Conservation (phyloP, 2,797 vertebrate genomes). For the Mormyrus hasselquistii region DNA sequence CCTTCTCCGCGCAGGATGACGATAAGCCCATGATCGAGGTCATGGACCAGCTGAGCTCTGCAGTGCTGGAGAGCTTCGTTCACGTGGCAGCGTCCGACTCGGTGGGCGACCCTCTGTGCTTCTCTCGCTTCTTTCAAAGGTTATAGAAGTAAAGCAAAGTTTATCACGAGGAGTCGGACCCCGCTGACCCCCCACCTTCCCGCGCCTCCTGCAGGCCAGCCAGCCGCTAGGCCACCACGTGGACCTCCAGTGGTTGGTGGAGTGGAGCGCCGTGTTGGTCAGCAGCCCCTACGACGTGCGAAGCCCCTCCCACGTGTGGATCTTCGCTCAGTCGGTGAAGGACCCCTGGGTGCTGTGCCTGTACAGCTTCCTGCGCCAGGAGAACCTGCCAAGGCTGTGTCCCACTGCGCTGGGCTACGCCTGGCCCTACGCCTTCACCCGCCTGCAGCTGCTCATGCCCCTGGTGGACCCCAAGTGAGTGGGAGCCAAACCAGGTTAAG, state of each 20-base stretch:
- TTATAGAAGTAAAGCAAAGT: neutral
- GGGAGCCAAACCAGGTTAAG: neutral
- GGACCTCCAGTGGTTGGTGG: constrained; percentile 95
- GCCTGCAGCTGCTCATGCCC: constrained; percentile 90
- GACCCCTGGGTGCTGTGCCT: constrained; percentile 98
- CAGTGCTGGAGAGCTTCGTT: constrained; percentile 93
- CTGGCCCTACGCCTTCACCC: constrained; percentile 93
- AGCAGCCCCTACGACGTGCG: constrained; percentile 96
- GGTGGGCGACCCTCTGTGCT: constrained; percentile 58
- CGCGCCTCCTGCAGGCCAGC: constrained; percentile 60
- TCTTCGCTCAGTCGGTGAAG: constrained; percentile 92
- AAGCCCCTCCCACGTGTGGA: constrained; percentile 97
- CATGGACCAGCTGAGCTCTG: constrained; percentile 95
- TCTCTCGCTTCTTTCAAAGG: neutral
- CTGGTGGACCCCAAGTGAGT: constrained; percentile 93
- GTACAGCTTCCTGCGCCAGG: constrained; percentile 92
- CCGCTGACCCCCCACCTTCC: neutral
- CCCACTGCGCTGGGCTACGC: constrained; percentile 91
- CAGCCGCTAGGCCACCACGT: constrained; percentile 84
- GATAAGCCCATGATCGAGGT: constrained; percentile 98
- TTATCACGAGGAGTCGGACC: neutral
- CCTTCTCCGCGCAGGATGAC: constrained; percentile 72
- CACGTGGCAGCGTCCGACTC: constrained; percentile 93
- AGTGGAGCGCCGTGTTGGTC: constrained; percentile 91
- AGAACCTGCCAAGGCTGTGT: constrained; percentile 94